phyloP scores from a whole-genome alignment of 2,888 invertebrate genomes.

The Sesia apiformis region DNA sequence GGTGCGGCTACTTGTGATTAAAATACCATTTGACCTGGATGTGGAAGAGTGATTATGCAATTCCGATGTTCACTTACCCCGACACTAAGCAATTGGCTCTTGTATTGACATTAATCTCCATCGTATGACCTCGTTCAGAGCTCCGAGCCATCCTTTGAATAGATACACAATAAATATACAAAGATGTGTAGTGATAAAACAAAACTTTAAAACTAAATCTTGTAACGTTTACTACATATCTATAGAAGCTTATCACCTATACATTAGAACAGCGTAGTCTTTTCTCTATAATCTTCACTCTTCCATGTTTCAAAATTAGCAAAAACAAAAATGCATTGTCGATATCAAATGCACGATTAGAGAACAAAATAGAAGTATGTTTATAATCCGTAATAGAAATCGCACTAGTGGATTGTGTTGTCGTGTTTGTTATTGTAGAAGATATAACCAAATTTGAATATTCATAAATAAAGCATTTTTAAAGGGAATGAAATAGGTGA shows the following conservation, averaged over 20 bases:
- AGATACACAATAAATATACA: constrained; percentile 35
- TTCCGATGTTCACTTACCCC: constrained; percentile 1
- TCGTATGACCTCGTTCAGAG: background rate
- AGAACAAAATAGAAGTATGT: constrained; percentile 40
- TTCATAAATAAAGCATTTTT: constrained; percentile 29
- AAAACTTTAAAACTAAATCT: background rate
- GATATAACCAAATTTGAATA: constrained; percentile 14
- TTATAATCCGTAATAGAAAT: constrained; percentile 41
- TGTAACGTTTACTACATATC: background rate
- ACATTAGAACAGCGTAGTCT: constrained; percentile 46
- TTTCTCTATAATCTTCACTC: constrained; percentile 62
- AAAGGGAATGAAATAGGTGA: constrained; percentile 62
- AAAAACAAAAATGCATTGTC: constrained; percentile 31
- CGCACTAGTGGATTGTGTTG: constrained; percentile 32
- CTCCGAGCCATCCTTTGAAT: constrained; percentile 1
- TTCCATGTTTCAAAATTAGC: constrained; percentile 66
- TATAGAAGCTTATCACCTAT: constrained; percentile 32
- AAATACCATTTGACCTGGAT: constrained; percentile 49
- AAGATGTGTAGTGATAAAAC: background rate
- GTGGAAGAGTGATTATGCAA: constrained; percentile 67
- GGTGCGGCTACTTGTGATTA: constrained; percentile 58
- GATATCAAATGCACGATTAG: constrained; percentile 58
- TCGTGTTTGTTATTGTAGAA: constrained; percentile 42
- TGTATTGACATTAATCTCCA: background rate
- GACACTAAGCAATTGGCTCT: constrained; percentile 32